Percentiles rank a stretch among this genome's conserved stretches.
Evolutionary conservation across 2,113 vertebrate genomes (phyloP).

Genomic region (Mustela lutreola): DNA sequence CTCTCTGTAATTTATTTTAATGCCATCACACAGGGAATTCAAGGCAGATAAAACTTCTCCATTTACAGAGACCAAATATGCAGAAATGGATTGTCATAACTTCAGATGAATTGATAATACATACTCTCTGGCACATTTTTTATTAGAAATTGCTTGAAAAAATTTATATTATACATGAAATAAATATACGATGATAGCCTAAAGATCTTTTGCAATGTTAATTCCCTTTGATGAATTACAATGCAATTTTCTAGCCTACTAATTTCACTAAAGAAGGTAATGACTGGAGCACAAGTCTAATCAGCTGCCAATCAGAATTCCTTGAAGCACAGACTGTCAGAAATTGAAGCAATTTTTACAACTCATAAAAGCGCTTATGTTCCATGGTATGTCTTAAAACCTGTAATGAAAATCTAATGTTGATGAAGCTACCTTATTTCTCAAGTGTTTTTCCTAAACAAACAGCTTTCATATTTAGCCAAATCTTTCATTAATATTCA

Average conservation of each 20-base stretch:
- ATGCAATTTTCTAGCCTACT: constrained; percentile 95
- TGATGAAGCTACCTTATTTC: constrained; percentile 87
- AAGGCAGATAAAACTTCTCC: constrained; percentile 74
- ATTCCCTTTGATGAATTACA: constrained; percentile 91
- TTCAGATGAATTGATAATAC: constrained; percentile 76
- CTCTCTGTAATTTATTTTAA: constrained; percentile 60
- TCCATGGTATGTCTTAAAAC: constrained; percentile 85
- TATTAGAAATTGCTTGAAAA: constrained; percentile 81
- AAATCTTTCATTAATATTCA: constrained; percentile 89
- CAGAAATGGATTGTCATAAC: constrained; percentile 77
- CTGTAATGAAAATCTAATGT: constrained; percentile 84
- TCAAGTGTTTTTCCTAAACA: constrained; percentile 86
- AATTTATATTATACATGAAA: constrained; percentile 84
- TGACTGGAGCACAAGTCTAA: constrained; percentile 96
- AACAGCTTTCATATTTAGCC: constrained; percentile 84
- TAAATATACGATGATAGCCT: constrained; percentile 85
- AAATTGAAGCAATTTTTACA: constrained; percentile 90
- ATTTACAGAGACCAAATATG: constrained; percentile 74
- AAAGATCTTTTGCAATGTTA: constrained; percentile 85
- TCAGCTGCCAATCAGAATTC: constrained; percentile 97
- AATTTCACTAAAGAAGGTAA: constrained; percentile 97
- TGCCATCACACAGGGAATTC: constrained; percentile 64
- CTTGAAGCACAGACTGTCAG: constrained; percentile 93
- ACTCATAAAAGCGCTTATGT: constrained; percentile 88
- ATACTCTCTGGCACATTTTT: constrained; percentile 72